Conservation (phyloP, 2,797 vertebrate species). For the Eurystomus glaucurus region DNA sequence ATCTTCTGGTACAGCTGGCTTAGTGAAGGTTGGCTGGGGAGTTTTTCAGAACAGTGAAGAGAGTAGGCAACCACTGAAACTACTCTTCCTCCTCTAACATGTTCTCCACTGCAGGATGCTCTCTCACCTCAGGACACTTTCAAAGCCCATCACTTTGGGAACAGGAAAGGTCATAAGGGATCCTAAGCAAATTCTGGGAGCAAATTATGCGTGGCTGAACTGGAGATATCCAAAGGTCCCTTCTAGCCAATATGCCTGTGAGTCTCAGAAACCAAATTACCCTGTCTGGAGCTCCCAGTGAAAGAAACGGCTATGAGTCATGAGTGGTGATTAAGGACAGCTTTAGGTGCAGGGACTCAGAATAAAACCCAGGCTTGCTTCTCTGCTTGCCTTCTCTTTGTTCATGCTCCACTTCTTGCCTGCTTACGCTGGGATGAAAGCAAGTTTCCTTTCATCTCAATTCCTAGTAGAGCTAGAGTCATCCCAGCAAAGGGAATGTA, state of each 20-base stretch:
- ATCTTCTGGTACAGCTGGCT: not conserved
- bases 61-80: not conserved
- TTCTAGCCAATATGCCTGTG: not conserved
- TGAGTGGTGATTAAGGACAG: slow-evolving; percentile 48
- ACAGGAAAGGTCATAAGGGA: not conserved
- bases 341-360: slow-evolving; percentile 48
- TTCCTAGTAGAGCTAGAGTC: slow-evolving; percentile 64
- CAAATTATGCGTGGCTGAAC: not conserved
- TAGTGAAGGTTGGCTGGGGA: not conserved
- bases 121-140: not conserved
- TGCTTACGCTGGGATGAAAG: slow-evolving; percentile 56
- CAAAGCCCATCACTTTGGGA: not conserved
- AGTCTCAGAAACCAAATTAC: slow-evolving; percentile 33
- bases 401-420: slow-evolving; percentile 63
- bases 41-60: not conserved
- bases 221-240: not conserved
- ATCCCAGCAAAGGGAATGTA: slow-evolving; percentile 65
- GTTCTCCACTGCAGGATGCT: not conserved
- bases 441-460: slow-evolving; percentile 68
- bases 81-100: not conserved
- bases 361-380: slow-evolving; percentile 42
- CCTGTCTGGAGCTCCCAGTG: slow-evolving; percentile 43
- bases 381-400: slow-evolving; percentile 38
- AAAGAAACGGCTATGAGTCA: slow-evolving; percentile 57
- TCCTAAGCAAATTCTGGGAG: not conserved